Base-by-base conservation (phyloP, 1,140 invertebrate genomes). In the Drosophila ogumai region DNA sequence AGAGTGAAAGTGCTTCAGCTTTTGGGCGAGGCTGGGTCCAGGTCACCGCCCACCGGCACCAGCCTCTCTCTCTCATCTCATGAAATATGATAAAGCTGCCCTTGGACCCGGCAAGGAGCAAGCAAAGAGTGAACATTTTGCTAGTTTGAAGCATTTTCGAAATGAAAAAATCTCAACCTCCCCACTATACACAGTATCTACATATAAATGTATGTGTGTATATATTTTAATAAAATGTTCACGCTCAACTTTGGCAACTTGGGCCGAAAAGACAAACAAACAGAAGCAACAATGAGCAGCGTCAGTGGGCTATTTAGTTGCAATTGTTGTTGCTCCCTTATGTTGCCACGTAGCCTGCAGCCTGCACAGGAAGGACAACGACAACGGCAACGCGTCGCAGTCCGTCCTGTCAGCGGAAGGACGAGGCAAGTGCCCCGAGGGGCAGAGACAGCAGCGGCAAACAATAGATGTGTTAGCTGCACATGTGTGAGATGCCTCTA, bases 161-260 rank as follows among this genome's bases (percentile, higher is more conserved):
- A 80, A 82, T 75, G 65, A 63, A 67, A 82, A 76, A 81, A 68
- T 60, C 40, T 28, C 13, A 25, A 5, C 13, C 19, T 6, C 44
- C 31, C 7, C 32, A 22, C 25, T 6, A 28, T 28, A 28, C 25
- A 28, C 25, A 28, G n/a, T n/a, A n/a, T n/a, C n/a, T n/a, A n/a
- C n/a, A n/a, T 19, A 9, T 44, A 17, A 25, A 13, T 13, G n/a
- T 17, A 19, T 17, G n/a, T 46, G 44, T 57, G 46, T 64, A 67
- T 66, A 78, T 87, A 86, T 88, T 73, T 88, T 88, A 88, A 88
- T 90, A 88, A 90, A 88, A 88, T 90, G 79, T 88, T 88, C 77
- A 81, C 85, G 77, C 81, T 76, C 76, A 81, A 90, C 76, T 90
- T 82, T 85, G 64, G 65, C 63, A 63, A 68, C 55, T 74, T 44